These are phyloP conservation scores for Tipula helvola DNA, from an alignment of 2,888 invertebrate genomes.

Conservation along the genomic window DNA sequence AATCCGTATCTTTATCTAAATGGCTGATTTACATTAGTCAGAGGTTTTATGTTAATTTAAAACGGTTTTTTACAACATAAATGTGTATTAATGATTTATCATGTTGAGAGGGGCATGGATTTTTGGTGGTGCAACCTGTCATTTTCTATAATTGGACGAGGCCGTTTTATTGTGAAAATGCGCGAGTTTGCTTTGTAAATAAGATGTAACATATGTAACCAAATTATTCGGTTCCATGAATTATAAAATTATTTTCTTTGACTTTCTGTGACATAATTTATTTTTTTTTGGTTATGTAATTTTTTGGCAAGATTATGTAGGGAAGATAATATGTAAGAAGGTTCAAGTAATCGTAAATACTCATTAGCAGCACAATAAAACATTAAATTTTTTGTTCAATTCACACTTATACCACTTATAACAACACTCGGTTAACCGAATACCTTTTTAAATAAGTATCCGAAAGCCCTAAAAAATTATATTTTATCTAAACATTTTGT, in stretches of 20 bases:
- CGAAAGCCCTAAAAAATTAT: too few species aligned
- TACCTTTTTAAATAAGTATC: too few species aligned
- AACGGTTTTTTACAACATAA: background rate
- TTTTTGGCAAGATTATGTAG: too few species aligned
- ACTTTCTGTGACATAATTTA: background rate
- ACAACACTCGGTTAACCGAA: too few species aligned
- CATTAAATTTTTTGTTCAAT: too few species aligned
- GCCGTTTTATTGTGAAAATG: background rate
- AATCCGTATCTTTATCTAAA: background rate
- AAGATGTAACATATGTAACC: background rate
- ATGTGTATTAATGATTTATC: background rate
- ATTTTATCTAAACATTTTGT: too few species aligned
- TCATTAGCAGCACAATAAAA: background rate
- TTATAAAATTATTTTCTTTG: background rate
- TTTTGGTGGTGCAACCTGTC: background rate
- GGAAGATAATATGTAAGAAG: background rate
- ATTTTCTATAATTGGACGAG: background rate
- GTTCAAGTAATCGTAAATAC: background rate
- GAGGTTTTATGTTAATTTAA: background rate
- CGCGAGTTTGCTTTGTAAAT: background rate
- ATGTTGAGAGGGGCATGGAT: background rate
- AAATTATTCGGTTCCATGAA: background rate
- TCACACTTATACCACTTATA: too few species aligned
- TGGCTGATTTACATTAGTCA: background rate
- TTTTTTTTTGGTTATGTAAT: too few species aligned